phyloP scores from a whole-genome alignment of 2,797 vertebrate genomes.

The Myotis myotis region DNA sequence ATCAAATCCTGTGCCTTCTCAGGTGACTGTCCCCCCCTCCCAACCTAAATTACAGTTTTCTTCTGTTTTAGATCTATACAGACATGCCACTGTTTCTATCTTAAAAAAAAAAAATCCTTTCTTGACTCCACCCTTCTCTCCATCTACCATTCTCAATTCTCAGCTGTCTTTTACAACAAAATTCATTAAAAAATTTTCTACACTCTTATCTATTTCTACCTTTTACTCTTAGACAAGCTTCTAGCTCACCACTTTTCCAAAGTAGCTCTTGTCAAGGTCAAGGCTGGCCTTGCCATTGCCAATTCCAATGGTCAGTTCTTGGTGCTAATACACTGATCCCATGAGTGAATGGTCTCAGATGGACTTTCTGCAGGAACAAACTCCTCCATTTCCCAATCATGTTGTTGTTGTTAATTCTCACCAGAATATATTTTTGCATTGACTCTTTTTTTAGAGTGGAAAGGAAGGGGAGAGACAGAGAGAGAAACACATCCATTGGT shows the following conservation, averaged over 20 bases:
- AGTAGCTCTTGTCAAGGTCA: background rate
- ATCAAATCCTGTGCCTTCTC: background rate
- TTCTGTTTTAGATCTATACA: background rate
- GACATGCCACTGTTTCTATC: background rate
- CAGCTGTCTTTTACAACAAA: background rate
- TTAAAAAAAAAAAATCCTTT: background rate
- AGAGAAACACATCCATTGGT: too few species aligned
- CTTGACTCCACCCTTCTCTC: background rate
- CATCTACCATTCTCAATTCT: background rate
- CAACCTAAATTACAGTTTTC: background rate
- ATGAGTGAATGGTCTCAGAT: background rate
- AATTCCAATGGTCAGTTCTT: background rate
- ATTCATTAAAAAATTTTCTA: background rate
- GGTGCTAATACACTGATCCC: background rate
- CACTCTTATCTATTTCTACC: background rate
- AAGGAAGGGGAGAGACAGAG: too few species aligned
- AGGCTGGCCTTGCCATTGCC: background rate
- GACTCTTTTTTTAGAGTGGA: too few species aligned
- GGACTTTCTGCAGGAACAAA: background rate
- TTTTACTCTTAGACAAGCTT: background rate
- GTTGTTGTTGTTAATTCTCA: too few species aligned
- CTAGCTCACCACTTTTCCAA: background rate
- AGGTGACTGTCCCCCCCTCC: background rate
- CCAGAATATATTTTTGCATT: too few species aligned
- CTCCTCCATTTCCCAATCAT: background rate